A percentile compares a stretch with the other conserved stretches of the same genome.
phyloP scores from a whole-genome alignment of 2,797 vertebrate genomes.

The Coccyzus lansbergi region DNA sequence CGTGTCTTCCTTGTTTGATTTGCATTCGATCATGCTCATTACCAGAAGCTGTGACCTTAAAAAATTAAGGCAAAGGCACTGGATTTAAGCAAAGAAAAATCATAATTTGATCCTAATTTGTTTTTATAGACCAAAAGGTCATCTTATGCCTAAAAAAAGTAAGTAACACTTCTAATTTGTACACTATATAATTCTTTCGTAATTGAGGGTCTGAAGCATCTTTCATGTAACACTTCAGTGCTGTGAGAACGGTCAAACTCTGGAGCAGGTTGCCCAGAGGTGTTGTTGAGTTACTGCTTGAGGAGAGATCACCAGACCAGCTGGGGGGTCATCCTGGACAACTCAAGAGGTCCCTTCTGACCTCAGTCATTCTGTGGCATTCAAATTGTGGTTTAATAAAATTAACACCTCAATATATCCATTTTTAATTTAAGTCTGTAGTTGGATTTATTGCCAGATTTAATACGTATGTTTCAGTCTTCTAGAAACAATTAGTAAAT shows the following conservation, averaged over 20 bases:
- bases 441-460: not conserved
- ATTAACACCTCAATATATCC: not conserved
- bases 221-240: not conserved
- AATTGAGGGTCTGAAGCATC: not conserved
- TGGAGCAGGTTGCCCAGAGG: not conserved
- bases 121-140: not conserved
- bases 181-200: not conserved
- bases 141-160: not conserved
- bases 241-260: not conserved
- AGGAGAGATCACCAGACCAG: accelerated
- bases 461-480: not conserved
- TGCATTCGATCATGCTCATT: not conserved
- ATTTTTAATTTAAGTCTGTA: not conserved
- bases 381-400: not conserved
- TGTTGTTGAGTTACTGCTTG: not conserved
- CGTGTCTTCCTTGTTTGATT: not conserved
- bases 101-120: not conserved
- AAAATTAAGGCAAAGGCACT: not conserved
- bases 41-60: not conserved
- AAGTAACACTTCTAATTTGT: not conserved
- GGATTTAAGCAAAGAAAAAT: not conserved
- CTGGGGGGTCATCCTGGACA: not conserved
- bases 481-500: not conserved
- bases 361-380: not conserved
- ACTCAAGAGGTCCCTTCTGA: not conserved